phyloP scores from a whole-genome alignment of 2,113 vertebrate genomes.

The Pithys albifrons region DNA sequence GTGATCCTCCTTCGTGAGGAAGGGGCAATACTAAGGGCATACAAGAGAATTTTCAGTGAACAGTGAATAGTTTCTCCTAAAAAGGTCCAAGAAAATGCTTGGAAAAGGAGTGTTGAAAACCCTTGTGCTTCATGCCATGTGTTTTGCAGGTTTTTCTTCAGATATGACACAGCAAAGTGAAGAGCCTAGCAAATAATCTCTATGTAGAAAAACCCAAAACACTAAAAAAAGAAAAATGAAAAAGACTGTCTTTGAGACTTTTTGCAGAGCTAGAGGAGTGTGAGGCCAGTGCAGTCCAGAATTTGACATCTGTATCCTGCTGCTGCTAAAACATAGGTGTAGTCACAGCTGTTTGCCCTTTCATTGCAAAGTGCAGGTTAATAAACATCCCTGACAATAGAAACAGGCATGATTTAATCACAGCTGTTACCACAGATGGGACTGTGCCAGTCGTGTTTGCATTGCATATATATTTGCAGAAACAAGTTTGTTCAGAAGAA shows the following conservation, averaged over 20 bases:
- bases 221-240: background rate
- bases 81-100: background rate
- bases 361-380: background rate
- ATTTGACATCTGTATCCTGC: conserved; percentile 37
- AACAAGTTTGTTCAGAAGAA: conserved; percentile 52
- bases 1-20: background rate
- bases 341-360: conserved; percentile 16
- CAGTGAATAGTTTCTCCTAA: background rate
- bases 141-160: background rate
- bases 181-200: background rate
- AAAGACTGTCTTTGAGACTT: background rate
- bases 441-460: conserved; percentile 32
- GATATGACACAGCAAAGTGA: background rate
- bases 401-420: conserved; percentile 44
- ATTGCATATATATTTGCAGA: conserved; percentile 23
- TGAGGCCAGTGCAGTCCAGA: background rate
- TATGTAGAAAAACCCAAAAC: background rate
- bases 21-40: background rate
- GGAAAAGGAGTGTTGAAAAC: background rate
- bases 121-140: background rate
- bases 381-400: conserved; percentile 37
- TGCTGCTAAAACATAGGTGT: conserved; percentile 26
- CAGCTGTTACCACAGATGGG: conserved; percentile 19
- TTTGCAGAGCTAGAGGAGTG: background rate
- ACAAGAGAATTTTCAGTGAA: background rate